A percentile compares a stretch with the other conserved stretches of the same genome.
Conservation (phyloP, 2,888 invertebrate species). For the Aporophyla lueneburgensis region DNA sequence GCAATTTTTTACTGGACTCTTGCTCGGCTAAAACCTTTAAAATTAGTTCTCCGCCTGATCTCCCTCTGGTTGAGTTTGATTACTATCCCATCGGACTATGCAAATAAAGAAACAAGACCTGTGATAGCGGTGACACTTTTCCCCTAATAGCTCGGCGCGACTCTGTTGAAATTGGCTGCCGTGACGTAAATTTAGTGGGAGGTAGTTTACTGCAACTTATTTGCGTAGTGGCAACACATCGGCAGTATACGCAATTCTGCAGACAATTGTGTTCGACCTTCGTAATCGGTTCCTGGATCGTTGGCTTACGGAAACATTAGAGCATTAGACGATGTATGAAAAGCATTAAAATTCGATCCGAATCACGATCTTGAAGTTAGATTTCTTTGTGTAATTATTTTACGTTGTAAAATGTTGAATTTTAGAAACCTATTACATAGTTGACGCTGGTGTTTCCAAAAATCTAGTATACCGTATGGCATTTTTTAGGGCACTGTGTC, state of each 20-base stretch:
- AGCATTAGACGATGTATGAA: constrained; percentile 52
- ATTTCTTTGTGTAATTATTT: constrained; percentile 15
- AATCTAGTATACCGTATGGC: neutral
- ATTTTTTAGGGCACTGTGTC: neutral
- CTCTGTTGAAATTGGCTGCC: neutral
- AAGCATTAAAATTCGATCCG: constrained; percentile 49
- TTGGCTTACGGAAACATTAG: constrained; percentile 62
- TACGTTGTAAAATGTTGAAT: neutral
- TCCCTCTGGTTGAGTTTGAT: neutral
- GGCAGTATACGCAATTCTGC: constrained; percentile 58
- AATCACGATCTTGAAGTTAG: constrained; percentile 36
- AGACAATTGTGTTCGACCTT: constrained; percentile 65
- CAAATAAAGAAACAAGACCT: too few relatives aligned
- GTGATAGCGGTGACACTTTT: too few relatives aligned
- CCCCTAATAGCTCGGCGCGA: neutral
- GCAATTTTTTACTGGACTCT: neutral
- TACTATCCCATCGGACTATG: neutral
- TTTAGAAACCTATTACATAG: neutral
- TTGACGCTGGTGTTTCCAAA: neutral
- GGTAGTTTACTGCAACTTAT: constrained; percentile 37
- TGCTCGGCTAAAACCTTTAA: neutral
- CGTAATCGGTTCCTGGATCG: constrained; percentile 63
- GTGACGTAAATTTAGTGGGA: neutral
- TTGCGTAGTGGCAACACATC: constrained; percentile 41
- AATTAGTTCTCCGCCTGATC: neutral